These are phyloP conservation scores for Calliopsis andreniformis DNA, from an alignment of 1,140 invertebrate species.

Conservation along the genomic window DNA sequence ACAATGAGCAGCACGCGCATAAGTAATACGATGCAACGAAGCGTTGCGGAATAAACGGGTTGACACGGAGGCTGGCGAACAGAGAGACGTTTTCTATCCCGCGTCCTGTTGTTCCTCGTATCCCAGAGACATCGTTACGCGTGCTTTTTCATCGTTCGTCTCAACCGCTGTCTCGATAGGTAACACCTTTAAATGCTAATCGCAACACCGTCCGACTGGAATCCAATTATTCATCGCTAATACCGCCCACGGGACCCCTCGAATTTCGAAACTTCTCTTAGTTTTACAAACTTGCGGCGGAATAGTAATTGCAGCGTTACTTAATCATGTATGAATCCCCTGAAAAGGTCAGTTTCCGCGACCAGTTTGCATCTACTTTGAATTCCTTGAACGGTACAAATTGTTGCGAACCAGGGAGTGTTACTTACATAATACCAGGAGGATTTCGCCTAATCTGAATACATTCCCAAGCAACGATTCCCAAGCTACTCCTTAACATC, in stretches of 20 bases:
- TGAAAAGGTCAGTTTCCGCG: too few species aligned
- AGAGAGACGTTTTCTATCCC: slow-evolving; percentile 14
- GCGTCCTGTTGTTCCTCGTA: slow-evolving; percentile 3
- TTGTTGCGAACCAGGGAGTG: neutral
- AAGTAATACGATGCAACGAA: slow-evolving; percentile 34
- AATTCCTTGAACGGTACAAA: neutral
- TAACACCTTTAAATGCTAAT: slow-evolving; percentile 41
- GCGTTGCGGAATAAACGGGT: slow-evolving; percentile 52
- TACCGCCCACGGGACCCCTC: neutral
- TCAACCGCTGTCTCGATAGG: neutral
- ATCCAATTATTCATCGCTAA: slow-evolving; percentile 39
- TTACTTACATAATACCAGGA: too few species aligned
- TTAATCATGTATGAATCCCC: neutral
- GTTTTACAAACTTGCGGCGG: neutral
- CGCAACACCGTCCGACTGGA: slow-evolving; percentile 11
- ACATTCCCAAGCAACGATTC: too few species aligned
- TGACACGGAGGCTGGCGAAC: slow-evolving; percentile 53
- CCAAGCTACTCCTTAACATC: too few species aligned
- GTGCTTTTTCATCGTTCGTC: slow-evolving; percentile 12
- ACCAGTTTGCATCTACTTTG: neutral
- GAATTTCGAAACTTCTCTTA: neutral
- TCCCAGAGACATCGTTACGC: slow-evolving; percentile 32
- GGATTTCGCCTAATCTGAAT: too few species aligned
- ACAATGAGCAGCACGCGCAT: slow-evolving; percentile 46
- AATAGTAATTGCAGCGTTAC: too few species aligned